These are phyloP conservation scores for Balearica regulorum DNA, from an alignment of 2,797 vertebrate genomes.

Conservation along the genomic window DNA sequence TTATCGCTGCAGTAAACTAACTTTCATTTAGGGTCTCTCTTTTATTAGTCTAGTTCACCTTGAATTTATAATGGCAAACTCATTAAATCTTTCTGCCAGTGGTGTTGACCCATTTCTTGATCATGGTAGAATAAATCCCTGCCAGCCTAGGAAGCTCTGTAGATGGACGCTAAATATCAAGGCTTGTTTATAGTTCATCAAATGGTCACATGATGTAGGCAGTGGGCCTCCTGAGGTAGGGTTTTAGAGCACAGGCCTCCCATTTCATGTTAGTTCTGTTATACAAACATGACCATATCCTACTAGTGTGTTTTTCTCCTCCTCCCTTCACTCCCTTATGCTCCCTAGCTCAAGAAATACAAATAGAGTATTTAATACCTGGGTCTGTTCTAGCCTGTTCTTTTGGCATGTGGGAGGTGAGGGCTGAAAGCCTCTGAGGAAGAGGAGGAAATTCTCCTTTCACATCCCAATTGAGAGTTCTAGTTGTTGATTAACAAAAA, in stretches of 20 bases:
- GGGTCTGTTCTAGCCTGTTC: neutral
- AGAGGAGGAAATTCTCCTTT: neutral
- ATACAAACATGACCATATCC: accelerated
- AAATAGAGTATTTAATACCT: neutral
- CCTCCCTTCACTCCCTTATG: neutral
- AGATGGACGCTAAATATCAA: neutral
- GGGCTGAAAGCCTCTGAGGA: neutral
- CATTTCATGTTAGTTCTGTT: neutral
- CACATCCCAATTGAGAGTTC: neutral
- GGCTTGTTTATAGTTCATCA: neutral
- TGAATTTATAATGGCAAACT: slow-evolving; percentile 17
- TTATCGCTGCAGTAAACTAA: slow-evolving; percentile 11
- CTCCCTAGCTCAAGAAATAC: neutral
- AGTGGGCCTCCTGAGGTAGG: neutral
- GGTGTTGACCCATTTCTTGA: neutral
- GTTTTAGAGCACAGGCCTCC: neutral
- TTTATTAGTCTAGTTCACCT: slow-evolving; percentile 22
- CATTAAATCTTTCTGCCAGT: neutral
- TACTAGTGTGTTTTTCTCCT: neutral
- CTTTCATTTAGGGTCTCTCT: slow-evolving; percentile 6
- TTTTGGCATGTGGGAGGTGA: neutral
- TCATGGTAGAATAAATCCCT: neutral
- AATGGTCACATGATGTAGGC: neutral
- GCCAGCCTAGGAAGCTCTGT: neutral
- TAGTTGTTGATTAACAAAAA: neutral